Evolutionary conservation across 2,888 invertebrate genomes (phyloP), one percentile per base, ranked within the genome.

Genomic region (Alitta virens): DNA sequence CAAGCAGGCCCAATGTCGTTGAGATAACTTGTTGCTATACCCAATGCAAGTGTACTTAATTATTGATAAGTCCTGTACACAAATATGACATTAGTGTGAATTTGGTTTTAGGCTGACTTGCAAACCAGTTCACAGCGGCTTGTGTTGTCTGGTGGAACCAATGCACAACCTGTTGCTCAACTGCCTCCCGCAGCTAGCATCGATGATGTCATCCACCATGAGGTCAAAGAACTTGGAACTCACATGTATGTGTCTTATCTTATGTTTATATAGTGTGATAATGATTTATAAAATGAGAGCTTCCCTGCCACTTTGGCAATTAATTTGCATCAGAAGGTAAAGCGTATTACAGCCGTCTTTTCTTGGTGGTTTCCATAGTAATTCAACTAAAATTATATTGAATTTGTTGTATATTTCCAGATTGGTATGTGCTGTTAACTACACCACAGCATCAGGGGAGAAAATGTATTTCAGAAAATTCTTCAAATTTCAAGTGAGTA

Each of bases 161-260:
- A 69, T 3, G 46, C 51, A 70, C 88, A 89, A 73, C 87, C 87
- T 66, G 78, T 84, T 54, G 79, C 82, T 27, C 84, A 86, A 71
- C 83, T 89, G 64, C 82, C 83, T 53, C 89, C 93, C 0, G 91
- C 92, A 74, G 89, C 91, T 77, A 95, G 93, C 14, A 86, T 96
- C 18, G 94, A 96, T 84, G 91, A 95, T 84, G 92, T 98, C 40
- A 94, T 98, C 76, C 92, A 94, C 77, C 96, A 99, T 84, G 98
- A 99, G 87, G 96, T 99, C n/a, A 98, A 97, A 83, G 98, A 99
- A 85, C 89, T 95, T 71, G 98, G 98, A 49, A 93, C 94, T 52
- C 98, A 99, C 79, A 96, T 98, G 91, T 92, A 84, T 82, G 87
- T 77, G 27, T n/a, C n/a, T n/a, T n/a, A n/a, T n/a, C n/a, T n/a